Evolutionary conservation across 2,797 vertebrate species (phyloP).

Genomic region (Rhinichthys osculus): DNA sequence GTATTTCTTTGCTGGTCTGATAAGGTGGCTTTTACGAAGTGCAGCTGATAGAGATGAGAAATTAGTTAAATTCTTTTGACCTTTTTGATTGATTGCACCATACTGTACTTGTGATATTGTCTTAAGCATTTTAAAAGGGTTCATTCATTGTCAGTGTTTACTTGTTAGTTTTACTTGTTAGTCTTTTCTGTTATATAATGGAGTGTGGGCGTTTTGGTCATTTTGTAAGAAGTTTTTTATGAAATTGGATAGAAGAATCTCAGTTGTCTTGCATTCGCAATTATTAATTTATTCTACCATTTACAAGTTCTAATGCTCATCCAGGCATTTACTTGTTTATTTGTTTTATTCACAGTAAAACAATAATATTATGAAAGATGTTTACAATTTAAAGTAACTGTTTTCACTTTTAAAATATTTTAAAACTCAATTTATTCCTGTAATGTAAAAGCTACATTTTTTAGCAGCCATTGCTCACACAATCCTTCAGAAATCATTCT

Average conservation of each 20-base stretch:
- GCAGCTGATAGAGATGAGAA: constrained; percentile 16
- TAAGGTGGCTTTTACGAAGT: not conserved
- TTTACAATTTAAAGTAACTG: not conserved
- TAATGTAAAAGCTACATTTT: not conserved
- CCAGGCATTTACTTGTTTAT: not conserved
- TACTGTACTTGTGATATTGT: constrained; percentile 39
- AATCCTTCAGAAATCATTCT: not conserved
- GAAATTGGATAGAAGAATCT: not conserved
- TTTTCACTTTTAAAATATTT: not conserved
- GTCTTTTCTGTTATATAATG: not conserved
- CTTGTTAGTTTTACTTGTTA: not conserved
- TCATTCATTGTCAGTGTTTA: constrained; percentile 34
- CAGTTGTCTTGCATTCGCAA: not conserved
- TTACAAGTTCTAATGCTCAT: not conserved
- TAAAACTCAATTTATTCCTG: not conserved
- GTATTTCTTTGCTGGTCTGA: not conserved
- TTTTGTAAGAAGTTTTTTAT: constrained; percentile 6
- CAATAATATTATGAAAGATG: not conserved
- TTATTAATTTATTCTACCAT: not conserved
- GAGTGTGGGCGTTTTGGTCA: not conserved
- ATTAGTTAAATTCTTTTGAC: constrained; percentile 57
- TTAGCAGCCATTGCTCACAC: not conserved
- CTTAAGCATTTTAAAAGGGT: constrained; percentile 15
- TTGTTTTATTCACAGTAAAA: not conserved
- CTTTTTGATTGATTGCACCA: constrained; percentile 37